phyloP scores from a whole-genome alignment of 2,888 invertebrate genomes.

The Leptogaster cylindrica region DNA sequence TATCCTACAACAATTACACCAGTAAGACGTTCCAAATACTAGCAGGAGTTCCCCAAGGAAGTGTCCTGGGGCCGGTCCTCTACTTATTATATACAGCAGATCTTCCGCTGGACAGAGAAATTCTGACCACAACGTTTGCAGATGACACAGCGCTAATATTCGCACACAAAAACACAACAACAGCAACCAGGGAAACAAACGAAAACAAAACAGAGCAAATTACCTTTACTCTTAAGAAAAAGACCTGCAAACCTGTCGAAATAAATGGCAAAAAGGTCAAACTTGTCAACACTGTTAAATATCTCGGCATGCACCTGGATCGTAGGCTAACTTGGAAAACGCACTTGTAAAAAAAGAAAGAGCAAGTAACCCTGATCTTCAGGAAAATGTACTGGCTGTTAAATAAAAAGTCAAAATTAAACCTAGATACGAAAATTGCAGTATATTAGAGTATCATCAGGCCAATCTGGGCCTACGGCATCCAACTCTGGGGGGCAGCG shows the following conservation, averaged over 20 bases:
- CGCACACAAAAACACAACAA: background rate
- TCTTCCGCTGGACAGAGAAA: background rate
- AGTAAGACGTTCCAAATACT: background rate
- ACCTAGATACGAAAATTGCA: background rate
- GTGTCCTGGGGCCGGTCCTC: conserved; percentile 10
- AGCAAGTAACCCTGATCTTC: background rate
- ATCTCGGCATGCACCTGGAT: no score
- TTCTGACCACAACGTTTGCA: background rate
- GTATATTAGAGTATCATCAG: background rate
- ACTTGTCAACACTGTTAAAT: background rate
- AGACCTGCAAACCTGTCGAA: background rate
- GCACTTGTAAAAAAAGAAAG: background rate
- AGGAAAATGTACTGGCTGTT: background rate
- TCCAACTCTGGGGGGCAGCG: background rate
- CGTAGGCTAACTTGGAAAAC: background rate
- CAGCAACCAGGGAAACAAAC: background rate
- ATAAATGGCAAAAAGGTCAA: background rate
- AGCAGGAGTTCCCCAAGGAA: conserved; percentile 24
- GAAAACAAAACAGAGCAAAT: background rate
- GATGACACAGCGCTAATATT: conserved; percentile 6
- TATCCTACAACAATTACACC: background rate
- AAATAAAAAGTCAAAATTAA: background rate
- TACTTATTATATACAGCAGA: background rate
- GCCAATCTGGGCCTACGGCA: background rate
- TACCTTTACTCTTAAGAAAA: background rate